These are phyloP conservation scores for Squalus acanthias DNA, from an alignment of 2,797 vertebrate species.

Conservation along the genomic window DNA sequence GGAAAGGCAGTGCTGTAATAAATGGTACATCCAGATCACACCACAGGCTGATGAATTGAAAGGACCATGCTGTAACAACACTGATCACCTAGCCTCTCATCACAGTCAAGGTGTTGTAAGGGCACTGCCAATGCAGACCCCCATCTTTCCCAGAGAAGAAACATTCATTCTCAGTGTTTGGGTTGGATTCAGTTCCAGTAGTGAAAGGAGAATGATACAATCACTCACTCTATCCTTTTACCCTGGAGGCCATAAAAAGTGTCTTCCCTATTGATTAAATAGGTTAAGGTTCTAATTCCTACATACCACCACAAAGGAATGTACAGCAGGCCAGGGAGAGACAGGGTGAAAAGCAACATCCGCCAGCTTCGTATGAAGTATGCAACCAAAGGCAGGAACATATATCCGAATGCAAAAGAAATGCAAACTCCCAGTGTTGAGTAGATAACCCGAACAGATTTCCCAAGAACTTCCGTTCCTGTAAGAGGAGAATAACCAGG, in stretches of 20 bases:
- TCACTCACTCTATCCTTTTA: not conserved
- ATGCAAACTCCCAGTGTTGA: not conserved
- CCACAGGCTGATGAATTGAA: not conserved
- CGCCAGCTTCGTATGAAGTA: not conserved
- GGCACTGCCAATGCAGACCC: not conserved
- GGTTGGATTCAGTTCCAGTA: not conserved
- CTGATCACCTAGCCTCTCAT: not conserved
- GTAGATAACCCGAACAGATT: not conserved
- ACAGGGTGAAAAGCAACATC: not conserved
- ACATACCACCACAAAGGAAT: conserved; percentile 23
- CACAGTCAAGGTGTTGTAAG: not conserved
- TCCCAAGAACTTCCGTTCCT: conserved; percentile 9
- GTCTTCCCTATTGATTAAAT: not conserved
- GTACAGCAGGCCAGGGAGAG: conserved; percentile 18
- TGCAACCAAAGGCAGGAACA: not conserved
- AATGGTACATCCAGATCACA: too few relatives aligned
- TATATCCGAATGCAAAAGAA: conserved; percentile 2
- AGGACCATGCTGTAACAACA: too few relatives aligned
- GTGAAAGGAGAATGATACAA: not conserved
- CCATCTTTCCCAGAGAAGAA: not conserved
- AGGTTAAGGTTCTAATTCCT: not conserved
- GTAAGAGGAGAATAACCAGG: not conserved
- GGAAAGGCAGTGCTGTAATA: too few relatives aligned
- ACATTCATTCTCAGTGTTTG: not conserved
- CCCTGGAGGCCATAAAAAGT: not conserved